These are phyloP conservation scores for Trypoxylus dichotomus DNA, from an alignment of 1,140 invertebrate genomes.

Conservation along the genomic window DNA sequence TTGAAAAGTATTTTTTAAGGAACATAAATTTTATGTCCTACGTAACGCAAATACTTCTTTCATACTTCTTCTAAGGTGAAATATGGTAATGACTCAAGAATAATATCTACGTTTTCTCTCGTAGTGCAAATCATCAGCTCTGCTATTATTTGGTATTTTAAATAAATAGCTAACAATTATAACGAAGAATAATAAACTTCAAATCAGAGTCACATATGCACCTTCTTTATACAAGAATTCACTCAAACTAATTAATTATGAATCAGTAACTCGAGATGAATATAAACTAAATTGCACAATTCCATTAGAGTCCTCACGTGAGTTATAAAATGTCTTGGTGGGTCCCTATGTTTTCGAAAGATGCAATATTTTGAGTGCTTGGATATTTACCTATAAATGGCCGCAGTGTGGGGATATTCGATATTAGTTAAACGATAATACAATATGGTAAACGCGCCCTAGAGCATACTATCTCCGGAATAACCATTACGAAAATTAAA, in stretches of 20 bases:
- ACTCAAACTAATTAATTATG: conserved; percentile 27
- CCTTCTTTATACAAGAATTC: not conserved
- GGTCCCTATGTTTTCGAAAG: not conserved
- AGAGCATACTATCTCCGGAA: not conserved
- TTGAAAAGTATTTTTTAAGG: no score
- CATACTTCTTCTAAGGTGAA: no score
- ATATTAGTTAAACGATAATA: conserved; percentile 21
- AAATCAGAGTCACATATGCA: not conserved
- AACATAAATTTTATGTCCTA: no score
- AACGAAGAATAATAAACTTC: not conserved
- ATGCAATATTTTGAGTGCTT: conserved; percentile 27
- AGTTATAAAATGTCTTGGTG: conserved; percentile 9
- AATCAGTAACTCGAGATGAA: conserved; percentile 25
- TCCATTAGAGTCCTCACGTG: conserved; percentile 9
- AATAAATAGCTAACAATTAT: no score
- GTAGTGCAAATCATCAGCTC: no score
- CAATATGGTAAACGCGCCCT: conserved; percentile 4
- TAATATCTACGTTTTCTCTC: no score
- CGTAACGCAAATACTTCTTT: no score
- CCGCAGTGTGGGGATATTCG: not conserved
- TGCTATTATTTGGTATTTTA: no score
- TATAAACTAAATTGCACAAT: conserved; percentile 21
- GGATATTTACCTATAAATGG: conserved; percentile 19
- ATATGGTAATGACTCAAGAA: no score
- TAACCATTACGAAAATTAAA: conserved; percentile 23